These are phyloP conservation scores for Notiomystis cincta DNA, from an alignment of 2,113 vertebrate species.

Conservation along the genomic window DNA sequence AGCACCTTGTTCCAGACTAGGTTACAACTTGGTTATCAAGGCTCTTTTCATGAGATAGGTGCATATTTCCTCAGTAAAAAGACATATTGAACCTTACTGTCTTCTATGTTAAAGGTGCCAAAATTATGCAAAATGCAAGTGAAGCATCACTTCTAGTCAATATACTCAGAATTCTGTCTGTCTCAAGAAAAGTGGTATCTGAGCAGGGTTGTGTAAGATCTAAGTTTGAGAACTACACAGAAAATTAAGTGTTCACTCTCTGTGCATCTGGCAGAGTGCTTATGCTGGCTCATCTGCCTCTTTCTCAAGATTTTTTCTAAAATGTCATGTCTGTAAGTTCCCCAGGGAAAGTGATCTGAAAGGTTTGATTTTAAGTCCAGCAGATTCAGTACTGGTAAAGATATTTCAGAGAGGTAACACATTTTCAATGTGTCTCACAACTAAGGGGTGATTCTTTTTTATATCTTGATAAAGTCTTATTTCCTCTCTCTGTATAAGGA, in stretches of 20 bases:
- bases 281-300: background rate
- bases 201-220: background rate
- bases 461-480: background rate
- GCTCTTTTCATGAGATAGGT: background rate
- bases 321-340: background rate
- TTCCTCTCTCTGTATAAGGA: background rate
- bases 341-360: background rate
- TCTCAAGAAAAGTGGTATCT: background rate
- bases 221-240: background rate
- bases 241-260: background rate
- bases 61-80: background rate
- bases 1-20: accelerated
- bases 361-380: background rate
- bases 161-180: background rate
- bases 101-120: background rate
- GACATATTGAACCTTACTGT: background rate
- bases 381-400: background rate
- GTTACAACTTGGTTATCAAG: background rate
- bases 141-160: background rate
- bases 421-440: background rate
- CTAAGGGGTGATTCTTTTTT: background rate
- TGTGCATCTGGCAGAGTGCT: background rate
- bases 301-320: background rate
- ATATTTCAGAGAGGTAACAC: background rate
- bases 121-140: background rate